Percentiles rank a stretch among this genome's conserved stretches.
These are phyloP conservation scores for Malachius bipustulatus DNA, from an alignment of 2,888 invertebrate species.

Conservation along the genomic window DNA sequence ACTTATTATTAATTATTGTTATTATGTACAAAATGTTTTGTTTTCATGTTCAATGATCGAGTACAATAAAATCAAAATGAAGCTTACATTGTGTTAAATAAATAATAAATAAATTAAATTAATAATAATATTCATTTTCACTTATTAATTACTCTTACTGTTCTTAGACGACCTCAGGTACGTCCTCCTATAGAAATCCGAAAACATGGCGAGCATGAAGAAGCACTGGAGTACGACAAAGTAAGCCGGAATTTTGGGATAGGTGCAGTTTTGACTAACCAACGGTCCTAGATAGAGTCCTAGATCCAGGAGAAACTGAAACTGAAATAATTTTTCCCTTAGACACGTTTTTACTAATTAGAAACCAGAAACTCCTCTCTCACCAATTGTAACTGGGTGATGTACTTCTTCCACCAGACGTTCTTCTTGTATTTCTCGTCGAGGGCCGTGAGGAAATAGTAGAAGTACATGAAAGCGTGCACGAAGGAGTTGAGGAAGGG, in stretches of 20 bases:
- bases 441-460: constrained; percentile 66
- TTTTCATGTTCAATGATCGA: too few relatives aligned
- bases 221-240: constrained; percentile 52
- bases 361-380: too few relatives aligned
- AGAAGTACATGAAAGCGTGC: constrained; percentile 70
- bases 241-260: constrained; percentile 43
- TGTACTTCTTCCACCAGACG: constrained; percentile 74
- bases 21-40: too few relatives aligned
- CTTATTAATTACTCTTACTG: too few relatives aligned
- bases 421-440: constrained; percentile 57
- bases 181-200: constrained; percentile 53
- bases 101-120: too few relatives aligned
- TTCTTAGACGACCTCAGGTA: constrained; percentile 45
- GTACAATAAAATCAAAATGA: too few relatives aligned
- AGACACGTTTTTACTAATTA: too few relatives aligned
- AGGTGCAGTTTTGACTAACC: constrained; percentile 44
- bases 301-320: constrained; percentile 51
- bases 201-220: constrained; percentile 53
- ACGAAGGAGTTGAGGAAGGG: constrained; percentile 62
- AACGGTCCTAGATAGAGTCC: constrained; percentile 42
- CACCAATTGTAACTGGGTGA: constrained; percentile 74
- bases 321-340: too few relatives aligned
- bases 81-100: too few relatives aligned
- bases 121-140: too few relatives aligned
- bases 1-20: too few relatives aligned